These are phyloP conservation scores for Synergus umbraculus DNA, from an alignment of 2,888 invertebrate species.

Conservation along the genomic window DNA sequence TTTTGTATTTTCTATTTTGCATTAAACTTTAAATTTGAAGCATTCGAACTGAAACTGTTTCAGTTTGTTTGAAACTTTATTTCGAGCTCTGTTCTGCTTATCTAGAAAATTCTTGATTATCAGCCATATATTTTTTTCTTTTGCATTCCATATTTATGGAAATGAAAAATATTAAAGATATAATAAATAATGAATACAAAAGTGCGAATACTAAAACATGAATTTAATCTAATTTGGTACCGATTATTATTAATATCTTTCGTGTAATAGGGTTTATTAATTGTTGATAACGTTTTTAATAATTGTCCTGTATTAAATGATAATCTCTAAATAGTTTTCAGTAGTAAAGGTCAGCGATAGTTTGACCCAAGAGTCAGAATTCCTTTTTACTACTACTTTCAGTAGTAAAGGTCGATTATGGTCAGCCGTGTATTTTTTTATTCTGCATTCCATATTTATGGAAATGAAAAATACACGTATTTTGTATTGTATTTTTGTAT, in stretches of 20 bases:
- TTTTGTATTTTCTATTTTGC: too few species aligned
- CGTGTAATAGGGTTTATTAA: not conserved
- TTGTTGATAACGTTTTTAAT: not conserved
- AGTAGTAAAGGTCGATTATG: not conserved
- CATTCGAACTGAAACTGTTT: too few species aligned
- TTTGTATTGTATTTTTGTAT: too few species aligned
- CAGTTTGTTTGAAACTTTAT: too few species aligned
- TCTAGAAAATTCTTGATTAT: too few species aligned
- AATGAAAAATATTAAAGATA: too few species aligned
- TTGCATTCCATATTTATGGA: too few species aligned
- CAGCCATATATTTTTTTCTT: too few species aligned
- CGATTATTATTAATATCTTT: slow-evolving; percentile 77
- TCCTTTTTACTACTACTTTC: not conserved
- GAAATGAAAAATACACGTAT: too few species aligned
- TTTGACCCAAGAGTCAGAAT: not conserved
- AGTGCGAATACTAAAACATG: not conserved
- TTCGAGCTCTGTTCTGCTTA: too few species aligned
- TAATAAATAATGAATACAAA: not conserved
- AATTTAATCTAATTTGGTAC: slow-evolving; percentile 78
- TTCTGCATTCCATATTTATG: too few species aligned
- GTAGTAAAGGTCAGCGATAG: not conserved
- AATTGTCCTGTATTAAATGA: not conserved
- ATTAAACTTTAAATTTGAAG: too few species aligned
- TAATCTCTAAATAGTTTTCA: not conserved
- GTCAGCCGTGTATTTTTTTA: not conserved